Conservation (phyloP, 2,888 invertebrate genomes). For the Euplagia quadripunctaria region DNA sequence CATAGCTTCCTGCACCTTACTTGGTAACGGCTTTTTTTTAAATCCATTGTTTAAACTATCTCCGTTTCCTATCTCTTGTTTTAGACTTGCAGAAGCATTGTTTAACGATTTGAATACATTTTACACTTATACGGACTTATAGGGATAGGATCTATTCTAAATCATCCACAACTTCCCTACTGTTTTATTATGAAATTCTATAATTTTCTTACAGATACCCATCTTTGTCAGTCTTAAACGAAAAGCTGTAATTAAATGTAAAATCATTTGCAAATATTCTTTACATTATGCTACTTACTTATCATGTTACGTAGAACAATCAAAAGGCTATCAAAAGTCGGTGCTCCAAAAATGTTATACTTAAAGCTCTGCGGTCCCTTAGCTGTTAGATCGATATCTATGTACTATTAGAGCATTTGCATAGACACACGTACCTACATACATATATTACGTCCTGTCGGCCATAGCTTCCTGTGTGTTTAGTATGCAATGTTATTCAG, state of each 20-base stretch:
- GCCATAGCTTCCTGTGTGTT: slow-evolving; percentile 62
- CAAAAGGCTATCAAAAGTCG: slow-evolving; percentile 17
- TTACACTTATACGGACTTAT: not conserved
- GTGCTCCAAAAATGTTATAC: slow-evolving; percentile 7
- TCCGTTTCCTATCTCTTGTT: slow-evolving; percentile 39
- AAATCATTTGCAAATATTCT: not conserved
- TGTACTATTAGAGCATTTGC: slow-evolving; percentile 42
- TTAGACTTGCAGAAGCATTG: slow-evolving; percentile 23
- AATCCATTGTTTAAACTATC: slow-evolving; percentile 40
- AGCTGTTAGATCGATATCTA: slow-evolving; percentile 28
- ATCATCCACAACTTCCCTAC: not conserved
- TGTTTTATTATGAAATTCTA: not conserved
- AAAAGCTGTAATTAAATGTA: not conserved
- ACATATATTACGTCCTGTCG: slow-evolving; percentile 52
- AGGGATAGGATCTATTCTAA: not conserved
- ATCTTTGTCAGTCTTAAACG: not conserved
- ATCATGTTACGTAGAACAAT: slow-evolving; percentile 10
- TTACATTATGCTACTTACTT: slow-evolving; percentile 4
- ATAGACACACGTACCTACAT: slow-evolving; percentile 39
- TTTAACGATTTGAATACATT: not conserved
- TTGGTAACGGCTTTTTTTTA: slow-evolving; percentile 34
- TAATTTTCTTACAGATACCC: too few relatives aligned
- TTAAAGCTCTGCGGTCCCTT: slow-evolving; percentile 10
- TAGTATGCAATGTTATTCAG: slow-evolving; percentile 62
- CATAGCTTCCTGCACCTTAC: slow-evolving; percentile 52